phyloP scores from a whole-genome alignment of 2,888 invertebrate species.

The Meiosimyza platycephala region DNA sequence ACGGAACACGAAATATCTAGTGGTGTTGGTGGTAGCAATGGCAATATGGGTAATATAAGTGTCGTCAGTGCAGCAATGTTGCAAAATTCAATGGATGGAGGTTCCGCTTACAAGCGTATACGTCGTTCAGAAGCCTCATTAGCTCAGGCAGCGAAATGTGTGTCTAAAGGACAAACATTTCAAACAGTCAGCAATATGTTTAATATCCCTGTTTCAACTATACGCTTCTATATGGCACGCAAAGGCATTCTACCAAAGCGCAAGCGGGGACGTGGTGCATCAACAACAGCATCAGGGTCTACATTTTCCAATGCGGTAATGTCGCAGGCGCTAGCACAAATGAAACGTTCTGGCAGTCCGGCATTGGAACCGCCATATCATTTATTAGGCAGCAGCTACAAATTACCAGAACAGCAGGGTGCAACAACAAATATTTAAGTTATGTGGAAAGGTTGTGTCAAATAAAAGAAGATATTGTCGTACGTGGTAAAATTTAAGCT shows the following conservation, averaged over 20 bases:
- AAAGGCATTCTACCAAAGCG: constrained; percentile 84
- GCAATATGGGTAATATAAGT: neutral
- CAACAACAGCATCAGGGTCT: constrained; percentile 45
- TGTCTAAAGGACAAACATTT: constrained; percentile 88
- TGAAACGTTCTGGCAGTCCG: constrained; percentile 71
- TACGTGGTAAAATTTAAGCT: neutral
- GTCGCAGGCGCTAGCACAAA: constrained; percentile 54
- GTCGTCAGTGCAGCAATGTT: constrained; percentile 43
- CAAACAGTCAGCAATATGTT: constrained; percentile 89
- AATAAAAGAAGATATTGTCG: too few species aligned
- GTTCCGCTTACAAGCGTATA: constrained; percentile 68
- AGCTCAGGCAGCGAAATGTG: constrained; percentile 85
- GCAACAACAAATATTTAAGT: constrained; percentile 27
- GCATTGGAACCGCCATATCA: constrained; percentile 75
- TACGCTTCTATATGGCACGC: constrained; percentile 88
- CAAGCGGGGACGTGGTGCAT: constrained; percentile 79
- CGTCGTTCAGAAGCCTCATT: constrained; percentile 81
- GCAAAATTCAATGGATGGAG: constrained; percentile 29
- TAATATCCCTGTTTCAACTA: constrained; percentile 88
- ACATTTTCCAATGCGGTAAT: constrained; percentile 44
- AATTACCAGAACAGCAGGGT: constrained; percentile 71
- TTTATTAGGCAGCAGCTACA: constrained; percentile 77
- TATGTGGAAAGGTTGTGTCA: neutral
- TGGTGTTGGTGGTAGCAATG: constrained; percentile 19
- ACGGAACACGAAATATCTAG: constrained; percentile 55